phyloP scores from a whole-genome alignment of 2,888 invertebrate species.

The Zygogramma bicolorata region DNA sequence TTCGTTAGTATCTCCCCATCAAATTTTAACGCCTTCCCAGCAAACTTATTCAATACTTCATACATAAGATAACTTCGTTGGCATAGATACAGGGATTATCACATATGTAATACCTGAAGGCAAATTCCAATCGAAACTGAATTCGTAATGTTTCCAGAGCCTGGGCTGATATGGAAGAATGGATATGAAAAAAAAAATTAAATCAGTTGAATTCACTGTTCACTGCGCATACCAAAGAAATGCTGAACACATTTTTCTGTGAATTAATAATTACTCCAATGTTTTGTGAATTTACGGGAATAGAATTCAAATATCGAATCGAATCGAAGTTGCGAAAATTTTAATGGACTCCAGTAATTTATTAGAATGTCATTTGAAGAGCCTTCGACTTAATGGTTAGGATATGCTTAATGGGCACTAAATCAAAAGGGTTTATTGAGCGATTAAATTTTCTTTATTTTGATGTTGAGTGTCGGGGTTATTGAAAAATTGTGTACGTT shows the following conservation, averaged over 20 bases:
- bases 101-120: too few species aligned
- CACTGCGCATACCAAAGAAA: too few species aligned
- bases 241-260: background rate
- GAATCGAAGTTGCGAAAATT: background rate
- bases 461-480: background rate
- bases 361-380: background rate
- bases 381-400: background rate
- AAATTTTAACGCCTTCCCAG: too few species aligned
- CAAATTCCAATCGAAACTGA: too few species aligned
- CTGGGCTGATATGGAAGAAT: too few species aligned
- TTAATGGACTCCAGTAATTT: background rate
- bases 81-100: too few species aligned
- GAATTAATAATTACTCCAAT: background rate
- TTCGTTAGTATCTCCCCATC: too few species aligned
- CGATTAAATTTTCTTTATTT: background rate
- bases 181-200: too few species aligned
- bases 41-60: too few species aligned
- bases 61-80: too few species aligned
- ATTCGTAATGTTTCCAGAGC: too few species aligned
- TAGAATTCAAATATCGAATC: background rate
- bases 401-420: background rate
- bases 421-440: constrained; percentile 2
- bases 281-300: background rate
- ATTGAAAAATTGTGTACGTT: constrained; percentile 1
- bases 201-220: too few species aligned